phyloP scores from a whole-genome alignment of 2,888 invertebrate species.

The Dione juno region DNA sequence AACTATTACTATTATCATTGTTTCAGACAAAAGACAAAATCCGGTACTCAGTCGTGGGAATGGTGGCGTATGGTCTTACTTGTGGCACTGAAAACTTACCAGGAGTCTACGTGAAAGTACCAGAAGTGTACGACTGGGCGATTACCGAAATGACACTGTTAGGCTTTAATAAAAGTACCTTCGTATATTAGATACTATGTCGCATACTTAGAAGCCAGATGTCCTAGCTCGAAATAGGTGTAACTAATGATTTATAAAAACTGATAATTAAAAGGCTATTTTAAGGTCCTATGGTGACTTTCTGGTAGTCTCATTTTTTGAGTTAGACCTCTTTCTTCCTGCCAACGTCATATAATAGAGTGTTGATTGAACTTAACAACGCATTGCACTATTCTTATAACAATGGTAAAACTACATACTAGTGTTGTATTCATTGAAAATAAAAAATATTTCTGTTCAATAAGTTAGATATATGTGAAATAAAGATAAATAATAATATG shows the following conservation, averaged over 20 bases:
- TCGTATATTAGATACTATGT: neutral
- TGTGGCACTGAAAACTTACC: constrained; percentile 43
- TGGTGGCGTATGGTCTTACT: constrained; percentile 46
- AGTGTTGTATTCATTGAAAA: neutral
- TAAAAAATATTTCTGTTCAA: neutral
- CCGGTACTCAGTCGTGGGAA: constrained; percentile 44
- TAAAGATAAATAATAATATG: neutral
- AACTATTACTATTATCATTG: neutral
- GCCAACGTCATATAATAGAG: neutral
- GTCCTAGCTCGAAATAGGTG: no score
- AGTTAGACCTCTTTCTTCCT: no score
- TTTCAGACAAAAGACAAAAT: constrained; percentile 22
- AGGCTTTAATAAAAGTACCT: constrained; percentile 24
- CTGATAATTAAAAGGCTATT: no score
- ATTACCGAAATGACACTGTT: constrained; percentile 36
- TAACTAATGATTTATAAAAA: no score
- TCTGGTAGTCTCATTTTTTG: no score
- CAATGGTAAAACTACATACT: no score
- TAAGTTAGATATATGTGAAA: neutral
- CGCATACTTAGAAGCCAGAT: no score
- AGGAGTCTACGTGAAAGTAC: constrained; percentile 44
- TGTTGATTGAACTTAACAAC: neutral
- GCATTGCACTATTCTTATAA: neutral
- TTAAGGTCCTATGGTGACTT: no score
- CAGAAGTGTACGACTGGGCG: constrained; percentile 44